Base-by-base conservation (phyloP, 2,797 vertebrate species). In the Hemibagrus guttatus region DNA sequence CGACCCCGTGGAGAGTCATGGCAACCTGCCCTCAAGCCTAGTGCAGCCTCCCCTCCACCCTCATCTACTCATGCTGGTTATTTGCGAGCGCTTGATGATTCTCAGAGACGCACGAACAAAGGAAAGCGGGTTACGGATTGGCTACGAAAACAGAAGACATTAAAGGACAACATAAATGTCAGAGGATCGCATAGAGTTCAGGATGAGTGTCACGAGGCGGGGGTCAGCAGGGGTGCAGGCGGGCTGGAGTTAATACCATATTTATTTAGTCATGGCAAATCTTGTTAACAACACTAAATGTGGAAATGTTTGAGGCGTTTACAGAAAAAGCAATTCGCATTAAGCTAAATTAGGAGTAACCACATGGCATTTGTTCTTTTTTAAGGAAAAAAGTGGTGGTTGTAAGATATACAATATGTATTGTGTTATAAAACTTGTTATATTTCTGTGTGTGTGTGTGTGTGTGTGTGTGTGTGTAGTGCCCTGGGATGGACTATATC, bases 81-180 rank as follows among this genome's bases (percentile, higher is more conserved):
- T 90, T 89, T 87, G 83, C 59, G 78, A 87, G 79, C 52, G 21
- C 35, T 85, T 81, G 61, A 90, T 75, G 85, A 86, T 88, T 69
- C 52, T 63, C 21, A 82, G 84, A 82, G 84, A 52, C 66, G 35
- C 76, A 49, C 12, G 19, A 61, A 85, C 84, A 84, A 84, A 74
- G 81, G 28, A 42, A 72, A 46, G 66, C 28, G 26, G 68, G 69
- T 84, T 58, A 84, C 68, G 13, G 83, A 59, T 72, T 58, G 83
- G 69, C 12, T n/a, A 58, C 11, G 54, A 71, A 72, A 72, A 72
- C 83, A 84, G 83, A 84, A 72, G 35, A 80, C 58, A 42, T 80
- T 63, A 42, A 81, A 81, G 63, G 63, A 82, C 11, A 82, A 68
- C 46, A 68, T 66, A 81, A 81, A 81, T 68, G n/a, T 61, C 78